Percentiles rank a stretch among this genome's conserved stretches.
These are phyloP conservation scores for Galago senegalensis DNA, from an alignment of 2,797 vertebrate genomes.

Conservation along the genomic window DNA sequence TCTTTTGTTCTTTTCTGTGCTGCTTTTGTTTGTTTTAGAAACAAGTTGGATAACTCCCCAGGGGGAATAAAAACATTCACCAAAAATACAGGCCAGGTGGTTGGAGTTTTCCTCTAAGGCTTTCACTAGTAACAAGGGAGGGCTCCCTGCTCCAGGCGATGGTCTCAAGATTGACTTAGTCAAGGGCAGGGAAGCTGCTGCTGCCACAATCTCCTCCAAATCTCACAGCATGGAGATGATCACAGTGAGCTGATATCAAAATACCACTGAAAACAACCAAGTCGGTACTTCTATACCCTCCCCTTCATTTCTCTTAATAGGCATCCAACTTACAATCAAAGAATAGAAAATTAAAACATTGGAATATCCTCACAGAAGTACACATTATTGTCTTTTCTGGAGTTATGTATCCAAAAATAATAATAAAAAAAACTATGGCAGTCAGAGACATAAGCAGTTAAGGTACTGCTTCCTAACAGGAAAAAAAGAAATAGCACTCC, in stretches of 20 bases:
- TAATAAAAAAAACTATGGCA: slow-evolving; percentile 67
- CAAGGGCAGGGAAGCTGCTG: slow-evolving; percentile 72
- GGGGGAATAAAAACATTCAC: slow-evolving; percentile 62
- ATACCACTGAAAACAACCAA: slow-evolving; percentile 80
- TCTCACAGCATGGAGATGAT: slow-evolving; percentile 77
- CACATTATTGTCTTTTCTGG: slow-evolving; percentile 90
- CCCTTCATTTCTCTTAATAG: slow-evolving; percentile 79
- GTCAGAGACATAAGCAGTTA: slow-evolving; percentile 78
- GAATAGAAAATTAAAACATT: slow-evolving; percentile 84
- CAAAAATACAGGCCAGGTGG: slow-evolving; percentile 52
- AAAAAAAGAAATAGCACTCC: background rate
- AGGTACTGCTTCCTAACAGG: slow-evolving; percentile 81
- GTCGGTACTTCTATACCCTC: slow-evolving; percentile 79
- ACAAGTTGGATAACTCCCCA: slow-evolving; percentile 71
- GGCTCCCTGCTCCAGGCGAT: slow-evolving; percentile 47
- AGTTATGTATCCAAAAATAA: slow-evolving; percentile 81
- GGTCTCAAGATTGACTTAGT: background rate
- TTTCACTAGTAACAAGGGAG: slow-evolving; percentile 81
- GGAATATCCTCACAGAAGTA: slow-evolving; percentile 88
- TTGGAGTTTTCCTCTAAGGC: slow-evolving; percentile 58
- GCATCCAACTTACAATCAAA: slow-evolving; percentile 87
- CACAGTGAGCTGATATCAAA: slow-evolving; percentile 75
- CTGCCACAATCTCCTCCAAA: slow-evolving; percentile 75
- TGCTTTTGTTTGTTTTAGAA: slow-evolving; percentile 78
- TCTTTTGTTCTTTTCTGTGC: slow-evolving; percentile 74